Conservation (phyloP, 2,888 invertebrate genomes). For the Ommatoiulus sabulosus region DNA sequence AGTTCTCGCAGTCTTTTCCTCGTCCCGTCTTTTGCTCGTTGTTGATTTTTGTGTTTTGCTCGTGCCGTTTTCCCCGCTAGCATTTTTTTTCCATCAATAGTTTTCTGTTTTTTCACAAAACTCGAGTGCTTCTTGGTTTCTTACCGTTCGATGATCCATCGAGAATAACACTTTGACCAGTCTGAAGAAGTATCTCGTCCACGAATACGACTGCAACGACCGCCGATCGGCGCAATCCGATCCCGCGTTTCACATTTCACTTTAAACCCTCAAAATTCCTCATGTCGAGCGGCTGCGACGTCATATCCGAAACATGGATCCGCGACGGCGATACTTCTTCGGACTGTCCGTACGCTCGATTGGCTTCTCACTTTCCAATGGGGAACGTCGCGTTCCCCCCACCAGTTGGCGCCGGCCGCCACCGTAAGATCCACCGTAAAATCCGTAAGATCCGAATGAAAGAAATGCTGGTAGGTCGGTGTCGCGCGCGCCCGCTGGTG, state of each 20-base stretch:
- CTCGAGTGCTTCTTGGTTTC: neutral
- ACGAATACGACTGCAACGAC: too few relatives aligned
- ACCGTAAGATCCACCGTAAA: too few relatives aligned
- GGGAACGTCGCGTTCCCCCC: neutral
- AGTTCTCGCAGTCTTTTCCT: neutral
- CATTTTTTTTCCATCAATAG: neutral
- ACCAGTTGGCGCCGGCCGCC: neutral
- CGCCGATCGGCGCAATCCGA: too few relatives aligned
- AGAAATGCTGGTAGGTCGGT: neutral
- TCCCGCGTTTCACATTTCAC: too few relatives aligned
- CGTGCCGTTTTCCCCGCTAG: neutral
- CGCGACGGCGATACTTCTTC: neutral
- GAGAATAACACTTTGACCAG: too few relatives aligned
- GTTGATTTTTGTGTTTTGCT: neutral
- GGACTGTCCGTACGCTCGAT: neutral
- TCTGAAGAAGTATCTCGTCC: too few relatives aligned
- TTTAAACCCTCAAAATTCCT: neutral
- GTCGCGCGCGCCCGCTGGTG: neutral
- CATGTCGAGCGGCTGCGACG: too few relatives aligned
- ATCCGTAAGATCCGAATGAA: too few relatives aligned
- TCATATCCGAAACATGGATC: neutral
- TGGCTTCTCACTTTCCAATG: conserved; percentile 18
- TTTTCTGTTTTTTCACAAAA: neutral
- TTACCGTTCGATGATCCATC: neutral
- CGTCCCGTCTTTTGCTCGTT: neutral